These are phyloP conservation scores for Tenualosa ilisha DNA, from an alignment of 2,797 vertebrate species.

Conservation along the genomic window DNA sequence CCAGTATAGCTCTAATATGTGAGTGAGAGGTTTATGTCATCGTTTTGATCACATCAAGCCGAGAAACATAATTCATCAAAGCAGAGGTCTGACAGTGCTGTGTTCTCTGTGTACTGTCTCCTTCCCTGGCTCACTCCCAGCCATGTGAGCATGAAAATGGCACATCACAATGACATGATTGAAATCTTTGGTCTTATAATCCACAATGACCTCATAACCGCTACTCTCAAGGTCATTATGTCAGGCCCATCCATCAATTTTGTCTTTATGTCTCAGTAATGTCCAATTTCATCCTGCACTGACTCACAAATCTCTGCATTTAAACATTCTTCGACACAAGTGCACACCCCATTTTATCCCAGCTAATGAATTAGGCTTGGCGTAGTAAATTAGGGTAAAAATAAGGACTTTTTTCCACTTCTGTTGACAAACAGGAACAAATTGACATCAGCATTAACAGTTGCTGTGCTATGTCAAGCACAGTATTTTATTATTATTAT, in stretches of 20 bases:
- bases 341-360: neutral
- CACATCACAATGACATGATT: neutral
- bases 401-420: neutral
- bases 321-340: neutral
- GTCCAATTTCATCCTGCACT: neutral
- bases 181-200: neutral
- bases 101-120: neutral
- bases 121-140: neutral
- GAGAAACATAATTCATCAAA: neutral
- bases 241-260: neutral
- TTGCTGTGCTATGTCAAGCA: neutral
- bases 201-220: constrained; percentile 7
- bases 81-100: neutral
- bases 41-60: neutral
- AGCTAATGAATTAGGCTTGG: constrained; percentile 14
- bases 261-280: neutral
- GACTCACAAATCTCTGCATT: neutral
- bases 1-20: too few relatives aligned
- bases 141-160: neutral
- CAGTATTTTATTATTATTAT: neutral
- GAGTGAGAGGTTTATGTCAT: constrained; percentile 13
- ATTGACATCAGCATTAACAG: neutral
- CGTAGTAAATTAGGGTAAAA: neutral
- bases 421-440: neutral
- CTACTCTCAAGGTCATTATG: constrained; percentile 16